Conservation (phyloP, 2,113 vertebrate species). For the Rattus rattus region DNA sequence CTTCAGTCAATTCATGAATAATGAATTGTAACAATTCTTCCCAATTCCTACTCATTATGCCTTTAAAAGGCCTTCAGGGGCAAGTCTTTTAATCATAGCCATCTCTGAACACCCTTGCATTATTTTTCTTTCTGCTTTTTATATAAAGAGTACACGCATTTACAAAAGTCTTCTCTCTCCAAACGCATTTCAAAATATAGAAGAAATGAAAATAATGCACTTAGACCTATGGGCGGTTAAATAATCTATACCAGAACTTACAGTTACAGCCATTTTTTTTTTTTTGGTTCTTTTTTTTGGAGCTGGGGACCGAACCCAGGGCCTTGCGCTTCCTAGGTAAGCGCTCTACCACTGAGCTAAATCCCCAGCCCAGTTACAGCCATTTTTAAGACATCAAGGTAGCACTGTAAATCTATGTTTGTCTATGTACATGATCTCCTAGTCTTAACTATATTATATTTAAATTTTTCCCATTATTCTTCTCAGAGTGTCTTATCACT, state of each 20-base stretch:
- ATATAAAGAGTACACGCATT: constrained; percentile 15
- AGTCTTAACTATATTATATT: not conserved
- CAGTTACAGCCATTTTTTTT: not conserved
- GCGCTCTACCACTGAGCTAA: too few species aligned
- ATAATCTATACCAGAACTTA: not conserved
- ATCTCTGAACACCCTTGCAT: not conserved
- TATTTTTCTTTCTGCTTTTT: constrained; percentile 43
- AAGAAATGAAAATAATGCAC: constrained; percentile 31
- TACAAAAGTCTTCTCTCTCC: constrained; percentile 36
- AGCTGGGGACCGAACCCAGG: too few species aligned
- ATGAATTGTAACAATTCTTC: constrained; percentile 31
- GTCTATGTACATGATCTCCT: not conserved
- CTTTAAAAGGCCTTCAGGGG: not conserved
- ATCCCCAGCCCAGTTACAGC: not conserved
- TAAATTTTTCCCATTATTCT: not conserved
- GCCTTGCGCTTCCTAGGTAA: too few species aligned
- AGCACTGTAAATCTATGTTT: not conserved
- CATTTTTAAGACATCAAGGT: not conserved
- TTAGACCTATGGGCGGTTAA: not conserved
- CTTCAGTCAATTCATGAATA: constrained; percentile 37
- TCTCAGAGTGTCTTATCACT: not conserved
- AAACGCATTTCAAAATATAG: not conserved
- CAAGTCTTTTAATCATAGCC: not conserved
- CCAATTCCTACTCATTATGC: not conserved
- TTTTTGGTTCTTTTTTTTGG: too few species aligned